Percentiles rank a stretch among this genome's conserved stretches.
phyloP scores from a whole-genome alignment of 1,140 invertebrate genomes.

The Drosophila saltans region DNA sequence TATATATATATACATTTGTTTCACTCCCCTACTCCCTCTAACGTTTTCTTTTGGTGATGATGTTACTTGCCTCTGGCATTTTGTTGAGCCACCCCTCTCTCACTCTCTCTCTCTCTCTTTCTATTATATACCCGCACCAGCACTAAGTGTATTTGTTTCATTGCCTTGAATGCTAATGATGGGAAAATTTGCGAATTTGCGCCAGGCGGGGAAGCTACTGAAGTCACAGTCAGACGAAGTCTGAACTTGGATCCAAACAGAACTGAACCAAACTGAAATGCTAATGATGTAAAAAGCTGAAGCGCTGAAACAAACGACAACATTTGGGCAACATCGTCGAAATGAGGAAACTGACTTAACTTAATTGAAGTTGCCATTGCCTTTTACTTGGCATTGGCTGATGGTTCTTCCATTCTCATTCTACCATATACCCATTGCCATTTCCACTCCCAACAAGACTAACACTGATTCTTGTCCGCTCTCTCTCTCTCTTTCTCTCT shows the following conservation, averaged over 20 bases:
- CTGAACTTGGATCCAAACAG: slow-evolving; percentile 27
- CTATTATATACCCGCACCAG: background rate
- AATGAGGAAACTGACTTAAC: slow-evolving; percentile 81
- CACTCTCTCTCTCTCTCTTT: background rate
- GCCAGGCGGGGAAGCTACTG: slow-evolving; percentile 43
- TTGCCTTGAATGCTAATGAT: slow-evolving; percentile 81
- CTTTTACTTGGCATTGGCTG: slow-evolving; percentile 27
- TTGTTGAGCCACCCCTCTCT: background rate
- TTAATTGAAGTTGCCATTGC: slow-evolving; percentile 79
- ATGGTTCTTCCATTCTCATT: slow-evolving; percentile 1
- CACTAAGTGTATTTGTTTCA: slow-evolving; percentile 80
- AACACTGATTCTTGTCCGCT: background rate
- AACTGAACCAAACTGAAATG: slow-evolving; percentile 57
- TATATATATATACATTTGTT: no score
- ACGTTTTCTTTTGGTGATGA: slow-evolving; percentile 11
- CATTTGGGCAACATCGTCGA: slow-evolving; percentile 59
- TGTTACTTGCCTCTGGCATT: slow-evolving; percentile 29
- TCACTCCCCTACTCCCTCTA: no score
- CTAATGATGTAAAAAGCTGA: slow-evolving; percentile 80
- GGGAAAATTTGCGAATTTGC: slow-evolving; percentile 80
- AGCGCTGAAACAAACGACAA: slow-evolving; percentile 78
- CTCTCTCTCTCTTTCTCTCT: background rate
- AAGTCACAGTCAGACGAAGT: slow-evolving; percentile 30
- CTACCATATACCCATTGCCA: background rate
- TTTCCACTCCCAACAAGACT: background rate